Evolutionary conservation across 2,113 vertebrate species (phyloP).

Genomic region (Hassar affinis): DNA sequence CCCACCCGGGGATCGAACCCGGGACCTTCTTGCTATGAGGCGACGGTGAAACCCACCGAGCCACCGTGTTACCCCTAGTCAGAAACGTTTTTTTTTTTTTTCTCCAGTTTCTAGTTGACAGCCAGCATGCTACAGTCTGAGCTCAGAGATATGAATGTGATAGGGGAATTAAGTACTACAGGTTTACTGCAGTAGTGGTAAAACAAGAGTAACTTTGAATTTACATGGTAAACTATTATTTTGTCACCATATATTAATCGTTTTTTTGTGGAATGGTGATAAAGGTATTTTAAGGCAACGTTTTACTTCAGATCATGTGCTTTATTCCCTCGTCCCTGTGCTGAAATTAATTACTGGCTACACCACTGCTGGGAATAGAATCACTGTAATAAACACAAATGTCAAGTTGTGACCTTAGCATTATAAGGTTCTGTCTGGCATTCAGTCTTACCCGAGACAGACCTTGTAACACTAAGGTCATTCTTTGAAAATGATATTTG

Average conservation of each 20-base stretch:
- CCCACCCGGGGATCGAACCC: no score
- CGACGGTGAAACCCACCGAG: no score
- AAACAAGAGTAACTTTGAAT: background rate
- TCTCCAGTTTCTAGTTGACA: background rate
- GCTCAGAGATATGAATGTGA: background rate
- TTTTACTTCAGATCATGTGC: background rate
- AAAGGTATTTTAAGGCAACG: background rate
- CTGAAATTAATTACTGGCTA: slow-evolving; percentile 1
- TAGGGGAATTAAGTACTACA: background rate
- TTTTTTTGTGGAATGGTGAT: background rate
- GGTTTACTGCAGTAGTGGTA: background rate
- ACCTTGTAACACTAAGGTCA: background rate
- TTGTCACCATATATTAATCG: background rate
- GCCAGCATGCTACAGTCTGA: background rate
- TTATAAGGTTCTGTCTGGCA: background rate
- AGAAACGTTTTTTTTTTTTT: no score
- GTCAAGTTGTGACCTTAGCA: background rate
- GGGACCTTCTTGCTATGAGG: no score
- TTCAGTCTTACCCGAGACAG: background rate
- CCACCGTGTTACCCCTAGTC: no score
- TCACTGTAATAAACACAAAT: slow-evolving; percentile 16
- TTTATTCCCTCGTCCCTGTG: background rate
- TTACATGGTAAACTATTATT: background rate
- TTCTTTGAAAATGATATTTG: background rate
- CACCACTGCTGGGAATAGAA: background rate